Base-by-base conservation (phyloP, 2,888 invertebrate species). In the Apodemia hepburni region DNA sequence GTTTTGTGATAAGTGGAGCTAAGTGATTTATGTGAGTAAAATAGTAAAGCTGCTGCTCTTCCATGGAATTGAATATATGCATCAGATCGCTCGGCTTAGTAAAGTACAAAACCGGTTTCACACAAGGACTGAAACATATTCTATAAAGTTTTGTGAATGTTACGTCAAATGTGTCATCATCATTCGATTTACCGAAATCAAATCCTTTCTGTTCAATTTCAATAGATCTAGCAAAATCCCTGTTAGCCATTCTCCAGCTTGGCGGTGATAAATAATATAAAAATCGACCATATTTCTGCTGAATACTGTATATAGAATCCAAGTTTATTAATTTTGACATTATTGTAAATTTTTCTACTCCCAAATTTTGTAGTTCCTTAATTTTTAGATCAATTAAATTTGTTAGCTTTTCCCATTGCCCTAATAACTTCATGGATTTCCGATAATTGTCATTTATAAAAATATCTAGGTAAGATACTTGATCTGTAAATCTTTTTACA, bases 231-330 rank as follows among this genome's bases (percentile, higher is more conserved):
- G 91, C 90, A 70, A 90, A 91, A 60, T 84, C 82, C 72, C 94
- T 93, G 70, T 94, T 82, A 66, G 87, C 79, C 51, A 78, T 75
- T 29, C 93, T 87, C 94, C 94, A 95, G 35, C 86, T 82, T 54
- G 93, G 87, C 1, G 95, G 94, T 49, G 95, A 94, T n/a, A 95
- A 80, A 72, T 93, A 92, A 76, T 93, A 94, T n/a, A 95, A 81
- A 82, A 95, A 95, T 71, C 93, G 91, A 61, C 95, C 95, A 77
- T 94, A 95, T 79, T 93, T 93, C 75, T 94, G 94, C 64, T 93
- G 93, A 58, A 92, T 81, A 60, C 92, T 78, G 90, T 94, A 95
- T 68, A 89, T 90, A 72, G 94, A 94, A 71, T 95, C 94, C 63
- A 94, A 84, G 29, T 92, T 90, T 65, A 94, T 92, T 27, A 95